Base-by-base conservation (phyloP, 2,113 vertebrate genomes). In the Varanus salvator region DNA sequence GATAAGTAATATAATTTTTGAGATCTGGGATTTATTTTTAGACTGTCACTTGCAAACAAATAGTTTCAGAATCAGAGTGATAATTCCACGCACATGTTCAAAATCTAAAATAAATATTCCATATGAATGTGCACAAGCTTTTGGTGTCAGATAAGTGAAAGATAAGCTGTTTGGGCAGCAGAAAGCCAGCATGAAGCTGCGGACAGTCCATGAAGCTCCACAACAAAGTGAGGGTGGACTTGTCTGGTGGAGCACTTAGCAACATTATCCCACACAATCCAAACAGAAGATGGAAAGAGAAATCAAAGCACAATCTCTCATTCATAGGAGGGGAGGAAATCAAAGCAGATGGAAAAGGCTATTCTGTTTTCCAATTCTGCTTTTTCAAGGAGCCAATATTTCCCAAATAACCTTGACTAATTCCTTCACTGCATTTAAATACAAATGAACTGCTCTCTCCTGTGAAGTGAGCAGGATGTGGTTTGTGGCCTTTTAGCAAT, bases 191-290 rank as follows among this genome's bases (percentile, higher is more conserved):
- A 1, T n/a, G 0, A 15, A 66, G 60, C 44, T 71, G 50, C 17
- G 25, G 31, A 76, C 25, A 60, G 23, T 57, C 38, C 52, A 31
- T 44, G 68, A 75, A 75, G 11, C 50, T 82, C n/a, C 78, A 48
- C 50, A 88, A 69, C 5, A 71, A 82, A 82, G 64, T 21, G 31
- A 88, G 44, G 31, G 27, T 6, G 86, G 48, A 54, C 1, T 21
- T 69, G 64, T 84, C 75, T 88, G 66, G 64, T 60, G 44, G 50
- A 82, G 38, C 69, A 88, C 25, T 88, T 88, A 82, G 78, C 23
- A 74, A 88, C 52, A 44, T 38, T 88, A 60, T 74, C 52, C 8
- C 34, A 29, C 34, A 88, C 82, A 60, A 64, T 44, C n/a, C 52
- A 87, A 87, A 31, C 29, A n/a, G 25, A 57, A 29, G 34, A 38